Evolutionary conservation across 2,888 invertebrate species (phyloP).

Genomic region (Dugesia japonica): DNA sequence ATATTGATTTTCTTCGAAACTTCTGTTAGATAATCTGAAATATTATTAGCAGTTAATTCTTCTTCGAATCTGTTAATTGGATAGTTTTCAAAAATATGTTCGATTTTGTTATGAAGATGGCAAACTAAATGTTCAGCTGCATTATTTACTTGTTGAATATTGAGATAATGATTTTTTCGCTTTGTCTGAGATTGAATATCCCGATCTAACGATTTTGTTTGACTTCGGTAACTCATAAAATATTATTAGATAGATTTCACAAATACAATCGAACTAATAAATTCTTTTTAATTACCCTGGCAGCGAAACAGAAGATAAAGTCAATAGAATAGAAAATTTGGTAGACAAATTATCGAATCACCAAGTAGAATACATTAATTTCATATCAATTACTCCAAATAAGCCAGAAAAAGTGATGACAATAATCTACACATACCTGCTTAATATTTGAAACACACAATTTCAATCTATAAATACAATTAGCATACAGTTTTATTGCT

Average conservation of each 20-base stretch:
- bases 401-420: too few species aligned
- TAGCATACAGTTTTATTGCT: too few species aligned
- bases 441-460: too few species aligned
- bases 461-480: too few species aligned
- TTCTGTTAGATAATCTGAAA: neutral
- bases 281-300: too few species aligned
- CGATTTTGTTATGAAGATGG: constrained; percentile 21
- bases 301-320: too few species aligned
- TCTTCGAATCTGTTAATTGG: neutral
- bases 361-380: too few species aligned
- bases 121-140: neutral
- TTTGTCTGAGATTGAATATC: neutral
- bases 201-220: neutral
- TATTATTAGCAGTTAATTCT: neutral
- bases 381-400: too few species aligned
- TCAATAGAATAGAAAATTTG: too few species aligned
- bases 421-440: too few species aligned
- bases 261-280: too few species aligned
- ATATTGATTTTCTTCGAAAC: neutral
- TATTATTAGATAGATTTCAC: neutral
- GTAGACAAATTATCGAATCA: too few species aligned
- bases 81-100: constrained; percentile 7
- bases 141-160: constrained; percentile 1
- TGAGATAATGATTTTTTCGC: neutral
- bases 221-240: neutral